These are phyloP conservation scores for Rhyacophila brunnea DNA, from an alignment of 1,140 invertebrate species.

Conservation along the genomic window DNA sequence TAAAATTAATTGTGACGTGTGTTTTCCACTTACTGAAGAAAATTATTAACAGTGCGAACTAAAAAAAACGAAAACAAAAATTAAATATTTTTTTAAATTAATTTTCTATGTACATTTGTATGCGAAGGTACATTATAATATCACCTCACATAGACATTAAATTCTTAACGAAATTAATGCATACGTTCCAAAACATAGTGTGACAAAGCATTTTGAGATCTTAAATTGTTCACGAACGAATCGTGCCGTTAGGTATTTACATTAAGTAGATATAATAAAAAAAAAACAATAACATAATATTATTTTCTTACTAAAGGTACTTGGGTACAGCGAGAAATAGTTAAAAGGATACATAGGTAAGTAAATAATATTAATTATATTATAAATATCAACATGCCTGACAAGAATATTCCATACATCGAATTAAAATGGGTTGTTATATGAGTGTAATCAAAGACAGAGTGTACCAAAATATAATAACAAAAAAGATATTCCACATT, in stretches of 20 bases:
- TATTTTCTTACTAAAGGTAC: not conserved
- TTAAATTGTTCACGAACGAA: conserved; percentile 9
- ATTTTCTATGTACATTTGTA: conserved; percentile 13
- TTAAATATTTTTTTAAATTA: too few relatives aligned
- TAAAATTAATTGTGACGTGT: too few relatives aligned
- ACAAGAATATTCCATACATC: not conserved
- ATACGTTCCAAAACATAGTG: conserved; percentile 5
- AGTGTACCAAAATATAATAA: too few relatives aligned
- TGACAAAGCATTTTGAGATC: conserved; percentile 19
- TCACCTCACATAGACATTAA: conserved; percentile 13
- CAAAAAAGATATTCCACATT: too few relatives aligned
- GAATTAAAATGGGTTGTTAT: too few relatives aligned
- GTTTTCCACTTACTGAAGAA: too few relatives aligned
- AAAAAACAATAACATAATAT: not conserved
- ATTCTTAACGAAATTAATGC: not conserved
- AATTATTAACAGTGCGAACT: too few relatives aligned
- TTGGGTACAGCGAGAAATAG: not conserved
- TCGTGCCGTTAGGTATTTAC: too few relatives aligned
- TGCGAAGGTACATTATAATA: conserved; percentile 19
- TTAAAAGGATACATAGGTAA: not conserved
- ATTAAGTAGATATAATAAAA: not conserved
- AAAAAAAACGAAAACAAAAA: too few relatives aligned
- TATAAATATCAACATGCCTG: not conserved
- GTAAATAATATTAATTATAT: not conserved
- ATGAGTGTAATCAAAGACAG: too few relatives aligned